Conservation (phyloP, 2,113 vertebrate genomes). For the Gambusia holbrooki region DNA sequence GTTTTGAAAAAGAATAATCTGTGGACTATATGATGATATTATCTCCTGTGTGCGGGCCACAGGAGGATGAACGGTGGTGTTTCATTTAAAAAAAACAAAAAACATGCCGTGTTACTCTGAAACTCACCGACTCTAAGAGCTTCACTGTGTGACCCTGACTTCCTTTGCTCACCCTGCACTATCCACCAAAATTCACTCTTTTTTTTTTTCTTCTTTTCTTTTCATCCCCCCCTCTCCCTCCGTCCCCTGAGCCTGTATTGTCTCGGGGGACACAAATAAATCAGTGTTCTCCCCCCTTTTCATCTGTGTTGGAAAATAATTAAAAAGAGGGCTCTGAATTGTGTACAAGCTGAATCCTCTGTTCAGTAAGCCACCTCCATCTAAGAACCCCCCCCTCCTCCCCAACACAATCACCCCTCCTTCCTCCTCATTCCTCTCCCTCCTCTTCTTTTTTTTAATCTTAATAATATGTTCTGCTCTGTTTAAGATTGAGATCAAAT, state of each 20-base stretch:
- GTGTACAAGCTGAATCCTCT: constrained; percentile 80
- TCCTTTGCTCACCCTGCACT: constrained; percentile 55
- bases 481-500: constrained; percentile 84
- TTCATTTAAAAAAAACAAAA: background rate
- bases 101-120: constrained; percentile 8
- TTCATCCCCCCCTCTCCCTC: background rate
- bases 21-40: background rate
- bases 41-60: background rate
- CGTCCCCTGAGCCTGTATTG: constrained; percentile 49
- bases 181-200: constrained; percentile 60
- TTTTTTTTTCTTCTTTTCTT: background rate
- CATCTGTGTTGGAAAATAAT: constrained; percentile 76
- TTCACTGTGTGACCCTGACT: constrained; percentile 32
- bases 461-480: constrained; percentile 82
- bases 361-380: constrained; percentile 79
- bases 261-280: constrained; percentile 75
- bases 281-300: constrained; percentile 72
- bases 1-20: background rate
- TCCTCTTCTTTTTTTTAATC: constrained; percentile 13
- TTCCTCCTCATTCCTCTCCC: background rate
- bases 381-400: constrained; percentile 56
- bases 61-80: background rate
- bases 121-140: constrained; percentile 33
- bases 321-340: constrained; percentile 77
- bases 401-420: background rate